These are phyloP conservation scores for Ovis canadensis DNA, from an alignment of 2,113 vertebrate genomes.

Conservation along the genomic window DNA sequence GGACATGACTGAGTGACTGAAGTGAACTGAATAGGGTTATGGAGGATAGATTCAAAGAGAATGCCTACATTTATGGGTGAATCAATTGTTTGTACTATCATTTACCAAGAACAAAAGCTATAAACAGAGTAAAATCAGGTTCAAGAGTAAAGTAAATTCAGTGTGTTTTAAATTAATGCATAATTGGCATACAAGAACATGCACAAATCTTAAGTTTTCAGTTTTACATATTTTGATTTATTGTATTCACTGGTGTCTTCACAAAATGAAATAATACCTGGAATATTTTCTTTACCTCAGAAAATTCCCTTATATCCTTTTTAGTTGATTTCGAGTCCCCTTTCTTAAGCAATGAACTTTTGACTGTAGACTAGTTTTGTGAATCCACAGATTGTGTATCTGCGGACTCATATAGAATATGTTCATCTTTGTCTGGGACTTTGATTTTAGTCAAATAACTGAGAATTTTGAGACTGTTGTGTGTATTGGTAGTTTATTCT, in stretches of 20 bases:
- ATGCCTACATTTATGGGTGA: background rate
- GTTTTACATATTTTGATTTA: background rate
- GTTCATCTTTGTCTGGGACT: background rate
- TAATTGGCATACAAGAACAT: background rate
- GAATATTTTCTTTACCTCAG: background rate
- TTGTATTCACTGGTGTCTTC: background rate
- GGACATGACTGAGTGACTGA: too few relatives aligned
- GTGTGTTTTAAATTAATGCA: background rate
- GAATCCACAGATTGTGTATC: background rate
- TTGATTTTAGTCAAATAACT: background rate
- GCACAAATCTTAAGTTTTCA: background rate
- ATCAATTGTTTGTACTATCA: background rate
- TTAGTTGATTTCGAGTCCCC: background rate
- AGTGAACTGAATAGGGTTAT: background rate
- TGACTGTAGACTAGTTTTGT: background rate
- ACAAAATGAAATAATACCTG: background rate
- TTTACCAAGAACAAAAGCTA: background rate
- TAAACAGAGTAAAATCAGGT: background rate
- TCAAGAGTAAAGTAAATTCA: background rate
- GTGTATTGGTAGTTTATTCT: background rate
- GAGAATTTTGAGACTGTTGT: background rate
- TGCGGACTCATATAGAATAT: background rate
- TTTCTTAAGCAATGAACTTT: background rate
- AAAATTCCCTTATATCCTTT: background rate
- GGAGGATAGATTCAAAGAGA: background rate